Conservation (phyloP, 1,140 invertebrate species). For the Rhynchophorus ferrugineus region DNA sequence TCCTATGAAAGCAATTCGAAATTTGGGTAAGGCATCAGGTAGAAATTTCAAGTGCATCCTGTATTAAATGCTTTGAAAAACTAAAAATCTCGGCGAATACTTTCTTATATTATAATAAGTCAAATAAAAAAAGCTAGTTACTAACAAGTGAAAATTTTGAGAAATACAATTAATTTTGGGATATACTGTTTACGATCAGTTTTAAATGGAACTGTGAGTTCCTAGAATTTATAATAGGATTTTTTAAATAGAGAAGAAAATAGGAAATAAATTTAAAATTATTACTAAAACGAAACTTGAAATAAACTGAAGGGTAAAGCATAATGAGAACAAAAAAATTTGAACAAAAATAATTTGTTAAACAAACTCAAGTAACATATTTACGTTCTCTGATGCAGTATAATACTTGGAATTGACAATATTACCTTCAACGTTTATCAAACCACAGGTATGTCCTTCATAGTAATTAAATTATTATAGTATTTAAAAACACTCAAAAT, state of each 20-base stretch:
- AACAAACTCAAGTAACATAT: conserved; percentile 22
- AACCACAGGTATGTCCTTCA: conserved; percentile 1
- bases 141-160: background rate
- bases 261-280: conserved; percentile 2
- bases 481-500: background rate
- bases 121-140: background rate
- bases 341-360: too few species aligned
- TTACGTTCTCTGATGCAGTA: conserved; percentile 28
- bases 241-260: background rate
- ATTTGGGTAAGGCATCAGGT: too few species aligned
- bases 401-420: conserved; percentile 31
- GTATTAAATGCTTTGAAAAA: too few species aligned
- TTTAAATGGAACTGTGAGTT: conserved; percentile 2
- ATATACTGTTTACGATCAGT: background rate
- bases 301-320: too few species aligned
- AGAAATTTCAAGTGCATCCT: too few species aligned
- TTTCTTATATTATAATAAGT: too few species aligned
- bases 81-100: too few species aligned
- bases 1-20: too few species aligned
- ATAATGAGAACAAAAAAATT: too few species aligned
- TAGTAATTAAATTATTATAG: background rate
- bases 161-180: background rate
- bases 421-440: conserved; percentile 11
- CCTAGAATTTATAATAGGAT: conserved; percentile 3
- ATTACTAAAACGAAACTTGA: background rate